Conservation (phyloP, 2,888 invertebrate species). For the Noctuana brunneofusca region DNA sequence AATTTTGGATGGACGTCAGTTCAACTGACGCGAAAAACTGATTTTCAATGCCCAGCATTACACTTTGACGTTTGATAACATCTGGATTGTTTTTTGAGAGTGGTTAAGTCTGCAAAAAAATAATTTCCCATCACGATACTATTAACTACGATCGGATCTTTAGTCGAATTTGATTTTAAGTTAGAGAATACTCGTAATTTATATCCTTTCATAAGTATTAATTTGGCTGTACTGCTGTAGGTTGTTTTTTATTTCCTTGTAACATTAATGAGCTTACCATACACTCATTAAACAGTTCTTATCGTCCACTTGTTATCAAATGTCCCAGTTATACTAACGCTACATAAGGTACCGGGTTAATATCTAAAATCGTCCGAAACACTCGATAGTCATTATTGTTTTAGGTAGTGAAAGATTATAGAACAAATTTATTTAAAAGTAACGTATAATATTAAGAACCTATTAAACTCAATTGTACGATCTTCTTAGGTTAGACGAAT, state of each 20-base stretch:
- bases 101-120: too few species aligned
- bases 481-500: conserved; percentile 36
- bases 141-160: too few species aligned
- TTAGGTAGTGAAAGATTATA: conserved; percentile 45
- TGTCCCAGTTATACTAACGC: conserved; percentile 58
- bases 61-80: conserved; percentile 53
- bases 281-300: not conserved
- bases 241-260: not conserved
- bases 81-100: not conserved
- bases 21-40: too few species aligned
- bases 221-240: not conserved
- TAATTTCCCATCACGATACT: too few species aligned
- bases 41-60: not conserved
- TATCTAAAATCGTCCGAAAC: conserved; percentile 51
- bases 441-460: conserved; percentile 12
- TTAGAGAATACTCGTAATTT: not conserved
- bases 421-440: conserved; percentile 33
- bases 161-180: not conserved
- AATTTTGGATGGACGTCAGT: too few species aligned
- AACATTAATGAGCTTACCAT: not conserved
- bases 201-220: not conserved
- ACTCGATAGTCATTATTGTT: conserved; percentile 52
- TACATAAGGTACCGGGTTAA: conserved; percentile 65
- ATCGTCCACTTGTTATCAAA: conserved; percentile 44
- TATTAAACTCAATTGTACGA: not conserved